Evolutionary conservation across 2,113 vertebrate genomes (phyloP).

Genomic region (Trematomus loennbergii): DNA sequence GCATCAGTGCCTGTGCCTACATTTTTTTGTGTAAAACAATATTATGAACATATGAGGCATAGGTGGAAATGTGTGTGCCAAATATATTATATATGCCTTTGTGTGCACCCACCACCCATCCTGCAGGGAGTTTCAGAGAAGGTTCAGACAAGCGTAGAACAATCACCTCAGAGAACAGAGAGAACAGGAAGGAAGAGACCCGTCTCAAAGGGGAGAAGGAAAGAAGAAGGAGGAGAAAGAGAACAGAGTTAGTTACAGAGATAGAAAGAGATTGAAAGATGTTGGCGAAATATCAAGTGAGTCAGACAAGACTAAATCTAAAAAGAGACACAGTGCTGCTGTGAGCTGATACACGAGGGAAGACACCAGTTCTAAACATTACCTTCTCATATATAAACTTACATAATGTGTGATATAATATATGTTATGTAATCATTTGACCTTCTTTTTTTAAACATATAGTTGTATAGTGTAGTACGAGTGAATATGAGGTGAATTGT

Average conservation of each 20-base stretch:
- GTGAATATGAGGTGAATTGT: too few relatives aligned
- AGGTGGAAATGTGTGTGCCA: neutral
- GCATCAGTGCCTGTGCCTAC: neutral
- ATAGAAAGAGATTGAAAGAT: constrained; percentile 32
- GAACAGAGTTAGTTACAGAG: constrained; percentile 10
- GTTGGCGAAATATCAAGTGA: constrained; percentile 10
- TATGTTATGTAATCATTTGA: too few relatives aligned
- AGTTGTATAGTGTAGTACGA: too few relatives aligned
- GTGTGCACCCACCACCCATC: constrained; percentile 25
- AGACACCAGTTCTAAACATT: neutral
- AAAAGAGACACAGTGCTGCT: constrained; percentile 10
- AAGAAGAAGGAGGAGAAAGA: constrained; percentile 1
- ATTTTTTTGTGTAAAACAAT: neutral
- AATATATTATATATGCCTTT: neutral
- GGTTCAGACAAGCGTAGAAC: constrained; percentile 44
- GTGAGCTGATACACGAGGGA: neutral
- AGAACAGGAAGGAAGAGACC: constrained; percentile 28
- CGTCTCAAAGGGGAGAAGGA: constrained; percentile 24
- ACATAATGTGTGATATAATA: too few relatives aligned
- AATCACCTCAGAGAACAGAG: constrained; percentile 34
- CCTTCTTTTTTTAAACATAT: too few relatives aligned
- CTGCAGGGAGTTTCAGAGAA: constrained; percentile 50
- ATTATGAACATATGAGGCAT: constrained; percentile 5
- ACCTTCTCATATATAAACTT: neutral
- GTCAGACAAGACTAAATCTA: constrained; percentile 35